Conservation (phyloP, 2,797 vertebrate genomes). For the Sebastes matsubarae region DNA sequence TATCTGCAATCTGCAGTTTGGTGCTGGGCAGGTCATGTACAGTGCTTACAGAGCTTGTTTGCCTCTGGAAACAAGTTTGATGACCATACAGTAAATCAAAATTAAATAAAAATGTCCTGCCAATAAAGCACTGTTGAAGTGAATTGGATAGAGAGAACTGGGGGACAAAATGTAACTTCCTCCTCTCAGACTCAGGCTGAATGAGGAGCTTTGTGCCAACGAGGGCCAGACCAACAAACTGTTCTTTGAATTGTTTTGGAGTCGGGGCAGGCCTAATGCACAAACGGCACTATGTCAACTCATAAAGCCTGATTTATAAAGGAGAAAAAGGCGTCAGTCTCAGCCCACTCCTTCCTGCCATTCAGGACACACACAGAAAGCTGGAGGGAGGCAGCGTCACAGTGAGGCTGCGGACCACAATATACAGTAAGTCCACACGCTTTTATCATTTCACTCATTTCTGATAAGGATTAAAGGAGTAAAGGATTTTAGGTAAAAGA, state of each 20-base stretch:
- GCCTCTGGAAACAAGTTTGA: neutral
- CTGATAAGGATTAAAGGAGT: neutral
- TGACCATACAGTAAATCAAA: neutral
- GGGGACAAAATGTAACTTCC: constrained; percentile 47
- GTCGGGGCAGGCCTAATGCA: constrained; percentile 49
- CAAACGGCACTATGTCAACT: constrained; percentile 66
- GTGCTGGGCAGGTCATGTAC: neutral
- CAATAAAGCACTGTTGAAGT: constrained; percentile 2
- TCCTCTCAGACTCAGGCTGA: constrained; percentile 50
- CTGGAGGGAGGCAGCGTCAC: constrained; percentile 17
- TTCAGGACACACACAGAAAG: constrained; percentile 32
- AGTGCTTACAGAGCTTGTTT: neutral
- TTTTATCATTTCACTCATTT: neutral
- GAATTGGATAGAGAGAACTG: constrained; percentile 15
- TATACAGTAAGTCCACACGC: constrained; percentile 12
- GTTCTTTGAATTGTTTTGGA: constrained; percentile 73
- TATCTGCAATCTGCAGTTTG: neutral
- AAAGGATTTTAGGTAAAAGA: neutral
- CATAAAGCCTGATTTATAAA: constrained; percentile 65
- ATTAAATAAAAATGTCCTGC: neutral
- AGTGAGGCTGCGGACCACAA: neutral
- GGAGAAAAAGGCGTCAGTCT: constrained; percentile 43
- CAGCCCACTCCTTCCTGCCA: constrained; percentile 56
- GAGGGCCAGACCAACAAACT: constrained; percentile 60
- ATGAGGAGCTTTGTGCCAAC: constrained; percentile 54